Conservation (phyloP, 2,888 invertebrate genomes). For the Drosophila longiperda region DNA sequence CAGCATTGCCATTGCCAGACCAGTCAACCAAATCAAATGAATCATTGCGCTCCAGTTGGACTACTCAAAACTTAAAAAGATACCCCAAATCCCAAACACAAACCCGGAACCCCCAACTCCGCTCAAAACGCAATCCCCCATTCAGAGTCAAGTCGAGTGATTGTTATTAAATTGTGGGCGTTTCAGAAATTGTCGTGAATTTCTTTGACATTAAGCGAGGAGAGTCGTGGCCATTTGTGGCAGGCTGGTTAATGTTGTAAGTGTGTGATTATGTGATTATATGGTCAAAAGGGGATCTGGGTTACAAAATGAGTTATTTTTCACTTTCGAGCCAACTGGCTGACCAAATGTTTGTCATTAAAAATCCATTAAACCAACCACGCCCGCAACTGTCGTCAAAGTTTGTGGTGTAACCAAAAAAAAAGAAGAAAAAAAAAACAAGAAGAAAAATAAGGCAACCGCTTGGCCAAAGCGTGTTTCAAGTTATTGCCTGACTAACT, state of each 20-base stretch:
- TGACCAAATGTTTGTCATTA: slow-evolving; percentile 67
- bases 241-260: slow-evolving; percentile 4
- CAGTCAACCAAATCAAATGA: slow-evolving; percentile 5
- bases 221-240: slow-evolving; percentile 14
- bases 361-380: slow-evolving; percentile 67
- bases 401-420: slow-evolving; percentile 52
- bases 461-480: slow-evolving; percentile 24
- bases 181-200: slow-evolving; percentile 57
- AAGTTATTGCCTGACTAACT: slow-evolving; percentile 4
- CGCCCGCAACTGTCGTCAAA: slow-evolving; percentile 62
- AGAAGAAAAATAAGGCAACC: slow-evolving; percentile 19
- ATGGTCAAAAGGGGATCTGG: not conserved
- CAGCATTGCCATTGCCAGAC: not conserved
- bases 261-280: slow-evolving; percentile 49
- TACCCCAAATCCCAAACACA: not conserved
- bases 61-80: not conserved
- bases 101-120: not conserved
- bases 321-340: slow-evolving; percentile 47
- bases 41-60: slow-evolving; percentile 30
- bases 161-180: slow-evolving; percentile 68
- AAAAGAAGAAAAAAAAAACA: not conserved
- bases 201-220: slow-evolving; percentile 63
- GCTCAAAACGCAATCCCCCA: not conserved
- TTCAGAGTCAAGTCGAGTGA: slow-evolving; percentile 13
- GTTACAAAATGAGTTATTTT: slow-evolving; percentile 70